Percentiles rank a stretch among this genome's conserved stretches.
phyloP scores from a whole-genome alignment of 2,888 invertebrate species.

The Scaeva pyrastri region DNA sequence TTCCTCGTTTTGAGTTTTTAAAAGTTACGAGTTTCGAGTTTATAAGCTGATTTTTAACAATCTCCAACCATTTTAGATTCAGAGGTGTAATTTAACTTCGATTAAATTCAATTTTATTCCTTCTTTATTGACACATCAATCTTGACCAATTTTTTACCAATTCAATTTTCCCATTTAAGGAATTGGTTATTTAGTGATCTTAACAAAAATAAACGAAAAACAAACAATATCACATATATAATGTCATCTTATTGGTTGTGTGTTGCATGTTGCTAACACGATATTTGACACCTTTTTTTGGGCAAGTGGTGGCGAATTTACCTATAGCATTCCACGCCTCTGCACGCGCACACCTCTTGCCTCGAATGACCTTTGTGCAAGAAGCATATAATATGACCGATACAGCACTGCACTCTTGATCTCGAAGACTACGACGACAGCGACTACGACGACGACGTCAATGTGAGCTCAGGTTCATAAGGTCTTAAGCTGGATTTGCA shows the following conservation, averaged over 20 bases:
- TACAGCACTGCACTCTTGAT: conserved; percentile 51
- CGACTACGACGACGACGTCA: not conserved
- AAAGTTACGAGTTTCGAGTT: no score
- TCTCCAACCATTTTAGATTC: not conserved
- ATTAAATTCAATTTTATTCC: not conserved
- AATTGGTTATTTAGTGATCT: conserved; percentile 34
- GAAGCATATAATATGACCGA: not conserved
- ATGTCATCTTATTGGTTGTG: conserved; percentile 61
- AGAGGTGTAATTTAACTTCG: not conserved
- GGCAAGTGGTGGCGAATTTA: conserved; percentile 34
- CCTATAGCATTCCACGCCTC: not conserved
- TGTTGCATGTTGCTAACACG: conserved; percentile 59
- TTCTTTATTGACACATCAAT: not conserved
- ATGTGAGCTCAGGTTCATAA: conserved; percentile 57
- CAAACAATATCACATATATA: conserved; percentile 54
- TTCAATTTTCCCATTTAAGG: conserved; percentile 55
- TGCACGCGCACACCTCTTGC: not conserved
- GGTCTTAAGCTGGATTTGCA: conserved; percentile 72
- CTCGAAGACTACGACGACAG: not conserved
- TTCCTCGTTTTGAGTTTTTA: no score
- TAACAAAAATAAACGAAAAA: conserved; percentile 52
- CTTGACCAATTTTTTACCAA: not conserved
- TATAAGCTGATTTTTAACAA: not conserved
- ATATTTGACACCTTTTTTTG: conserved; percentile 70
- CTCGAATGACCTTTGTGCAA: not conserved